Base-by-base conservation (phyloP, 1,140 invertebrate genomes). In the Goniozus legneri region DNA sequence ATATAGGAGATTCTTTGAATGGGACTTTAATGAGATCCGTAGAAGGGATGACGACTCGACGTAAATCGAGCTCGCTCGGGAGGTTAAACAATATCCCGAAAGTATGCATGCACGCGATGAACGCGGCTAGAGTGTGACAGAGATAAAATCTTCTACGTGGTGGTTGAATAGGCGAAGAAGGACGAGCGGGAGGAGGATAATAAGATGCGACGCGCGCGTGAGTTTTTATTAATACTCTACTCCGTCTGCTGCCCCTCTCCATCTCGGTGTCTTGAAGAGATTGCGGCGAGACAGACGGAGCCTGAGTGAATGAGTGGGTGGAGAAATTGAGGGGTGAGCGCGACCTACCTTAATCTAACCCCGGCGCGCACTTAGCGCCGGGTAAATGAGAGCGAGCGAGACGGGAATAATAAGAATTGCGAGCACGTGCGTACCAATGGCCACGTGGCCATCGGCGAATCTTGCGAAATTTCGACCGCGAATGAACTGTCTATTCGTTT, bases 211-310 rank as follows among this genome's bases (percentile, higher is more conserved):
- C 57, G 47, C 47, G n/a, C n/a, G n/a, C n/a, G n/a, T n/a, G 58
- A 60, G 58, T 51, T 61, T 61, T 61, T 61, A 61, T 61, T 61
- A 61, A 61, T 61, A 61, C 50, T 60, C 58, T 44, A 43, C 57
- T 49, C 44, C 52, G 47, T 60, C 57, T 58, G 51, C 44, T 41
- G 30, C 46, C 47, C 30, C 24, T 41, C 40, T 30, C 44, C 43
- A 27, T 22, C 15, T 3, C 44, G 32, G 60, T 60, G 58, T 61
- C 54, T 61, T 59, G 58, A 56, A 56, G 51, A 63, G 60, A 63
- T 59, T 62, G 53, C 52, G 49, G 56, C 24, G 31, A 19, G 41
- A 32, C 35, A 40, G 37, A 34, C 19, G 3, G 21, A 39, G 20
- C 18, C 22, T 16, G 6, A 40, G 33, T 22, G 27, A 2, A 12